Evolutionary conservation across 2,888 invertebrate species (phyloP), one percentile per base, ranked within the genome.

Genomic region (Leucophora obtusa): DNA sequence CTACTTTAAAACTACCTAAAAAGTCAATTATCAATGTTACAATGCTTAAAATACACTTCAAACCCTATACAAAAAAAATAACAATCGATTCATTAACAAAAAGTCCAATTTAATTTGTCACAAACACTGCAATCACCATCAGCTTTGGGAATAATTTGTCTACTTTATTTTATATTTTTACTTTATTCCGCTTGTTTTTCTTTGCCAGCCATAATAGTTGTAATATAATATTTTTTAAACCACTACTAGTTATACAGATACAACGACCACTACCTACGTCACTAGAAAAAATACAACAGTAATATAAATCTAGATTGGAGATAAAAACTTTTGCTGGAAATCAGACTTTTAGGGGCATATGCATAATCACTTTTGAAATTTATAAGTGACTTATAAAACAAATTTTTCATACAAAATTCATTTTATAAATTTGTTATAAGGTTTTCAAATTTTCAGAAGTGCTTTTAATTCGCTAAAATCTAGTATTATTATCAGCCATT

Each of bases 71-170:
- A 35, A 38, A 47, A 47, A 15, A 47, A 58, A 38, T 21, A 65
- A 77, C 77, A 66, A 65, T 71, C 47, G 38, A 66, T 77, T 71
- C 54, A 66, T 77, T 77, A 50, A 47, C 15, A 47, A 69, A 62
- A 69, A 50, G 14, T 56, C 14, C 71, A 77, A 77, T 77, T 77
- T 53, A 66, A 71, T 71, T 71, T 77, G 66, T 77, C 70, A 47
- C 63, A 77, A 65, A 63, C 70, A 77, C 53, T 53, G 70, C 70
- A 70, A 65, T 65, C 53, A 65, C 58, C 18, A 43, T 15, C 59
- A 59, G 51, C 24, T 53, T 3, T 35, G 38, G 8, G 58, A 24
- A 51, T 50, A 35, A 8, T 63, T 63, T 63, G 6, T 28, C 33
- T 50, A 11, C 7, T 24, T 21, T 56, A 24, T 28, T 28, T 56